Conservation (phyloP, 2,113 vertebrate genomes). For the Ceyx margarethae region DNA sequence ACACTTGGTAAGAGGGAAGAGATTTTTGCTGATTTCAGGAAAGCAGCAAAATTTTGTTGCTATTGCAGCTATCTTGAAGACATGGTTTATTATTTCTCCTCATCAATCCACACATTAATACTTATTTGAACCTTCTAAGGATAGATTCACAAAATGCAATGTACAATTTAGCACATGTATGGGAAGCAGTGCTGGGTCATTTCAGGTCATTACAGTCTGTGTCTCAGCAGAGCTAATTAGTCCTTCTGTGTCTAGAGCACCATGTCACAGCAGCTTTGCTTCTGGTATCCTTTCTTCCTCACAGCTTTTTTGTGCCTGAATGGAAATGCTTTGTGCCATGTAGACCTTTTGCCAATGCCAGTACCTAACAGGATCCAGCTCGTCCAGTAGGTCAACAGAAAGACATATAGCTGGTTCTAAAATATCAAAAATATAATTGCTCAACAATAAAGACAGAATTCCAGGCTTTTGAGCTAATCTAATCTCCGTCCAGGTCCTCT, state of each 20-base stretch:
- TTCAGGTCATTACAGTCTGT: background rate
- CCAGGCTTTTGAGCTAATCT: background rate
- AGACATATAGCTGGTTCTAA: background rate
- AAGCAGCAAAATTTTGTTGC: background rate
- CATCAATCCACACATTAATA: background rate
- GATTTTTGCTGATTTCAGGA: background rate
- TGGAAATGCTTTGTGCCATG: background rate
- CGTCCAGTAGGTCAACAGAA: background rate
- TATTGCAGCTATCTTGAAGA: background rate
- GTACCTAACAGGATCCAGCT: background rate
- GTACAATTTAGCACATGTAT: background rate
- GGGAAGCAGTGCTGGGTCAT: background rate
- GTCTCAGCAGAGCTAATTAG: constrained; percentile 12
- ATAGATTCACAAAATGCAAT: background rate
- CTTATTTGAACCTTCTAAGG: background rate
- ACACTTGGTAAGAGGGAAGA: background rate
- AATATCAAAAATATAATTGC: background rate
- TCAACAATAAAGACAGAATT: background rate
- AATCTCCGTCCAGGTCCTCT: background rate
- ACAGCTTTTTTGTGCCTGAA: background rate
- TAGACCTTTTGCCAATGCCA: background rate
- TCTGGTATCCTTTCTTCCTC: background rate
- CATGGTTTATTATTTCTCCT: background rate
- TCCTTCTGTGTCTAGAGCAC: background rate
- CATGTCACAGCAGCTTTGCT: background rate